Evolutionary conservation across 2,113 vertebrate genomes (phyloP).

Genomic region (Pluvialis apricaria): DNA sequence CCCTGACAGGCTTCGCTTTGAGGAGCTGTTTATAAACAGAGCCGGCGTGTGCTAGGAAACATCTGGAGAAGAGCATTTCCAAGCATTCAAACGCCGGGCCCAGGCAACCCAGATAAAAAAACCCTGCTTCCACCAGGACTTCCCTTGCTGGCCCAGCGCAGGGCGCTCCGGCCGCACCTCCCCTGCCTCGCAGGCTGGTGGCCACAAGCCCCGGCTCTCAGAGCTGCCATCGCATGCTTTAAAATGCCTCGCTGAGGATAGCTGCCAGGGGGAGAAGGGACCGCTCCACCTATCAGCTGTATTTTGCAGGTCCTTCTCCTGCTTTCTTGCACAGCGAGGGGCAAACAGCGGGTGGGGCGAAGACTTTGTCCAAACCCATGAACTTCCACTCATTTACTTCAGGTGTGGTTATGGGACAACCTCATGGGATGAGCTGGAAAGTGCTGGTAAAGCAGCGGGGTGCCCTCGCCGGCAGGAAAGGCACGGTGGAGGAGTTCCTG

Average conservation of each 20-base stretch:
- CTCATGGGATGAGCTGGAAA: neutral
- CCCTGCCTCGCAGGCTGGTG: neutral
- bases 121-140: slow-evolving; percentile 47
- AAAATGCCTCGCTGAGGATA: neutral
- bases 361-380: neutral
- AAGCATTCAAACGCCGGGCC: slow-evolving; percentile 33
- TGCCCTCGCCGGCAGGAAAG: neutral
- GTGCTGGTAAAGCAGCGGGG: neutral
- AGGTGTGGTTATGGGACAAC: neutral
- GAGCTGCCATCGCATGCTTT: neutral
- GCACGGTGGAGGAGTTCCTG: neutral
- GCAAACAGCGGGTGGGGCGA: neutral
- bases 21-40: slow-evolving; percentile 59
- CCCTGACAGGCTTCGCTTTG: neutral
- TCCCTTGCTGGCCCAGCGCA: slow-evolving; percentile 31
- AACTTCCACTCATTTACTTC: neutral
- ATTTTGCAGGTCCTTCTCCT: neutral
- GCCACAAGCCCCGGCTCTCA: neutral
- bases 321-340: neutral
- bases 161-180: neutral
- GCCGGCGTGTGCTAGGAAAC: slow-evolving; percentile 47
- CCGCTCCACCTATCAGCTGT: neutral
- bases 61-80: slow-evolving; percentile 68
- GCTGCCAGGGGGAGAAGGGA: neutral
- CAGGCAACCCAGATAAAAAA: slow-evolving; percentile 53